These are phyloP conservation scores for Drosophila guanche DNA, from an alignment of 1,140 invertebrate species.

Conservation along the genomic window DNA sequence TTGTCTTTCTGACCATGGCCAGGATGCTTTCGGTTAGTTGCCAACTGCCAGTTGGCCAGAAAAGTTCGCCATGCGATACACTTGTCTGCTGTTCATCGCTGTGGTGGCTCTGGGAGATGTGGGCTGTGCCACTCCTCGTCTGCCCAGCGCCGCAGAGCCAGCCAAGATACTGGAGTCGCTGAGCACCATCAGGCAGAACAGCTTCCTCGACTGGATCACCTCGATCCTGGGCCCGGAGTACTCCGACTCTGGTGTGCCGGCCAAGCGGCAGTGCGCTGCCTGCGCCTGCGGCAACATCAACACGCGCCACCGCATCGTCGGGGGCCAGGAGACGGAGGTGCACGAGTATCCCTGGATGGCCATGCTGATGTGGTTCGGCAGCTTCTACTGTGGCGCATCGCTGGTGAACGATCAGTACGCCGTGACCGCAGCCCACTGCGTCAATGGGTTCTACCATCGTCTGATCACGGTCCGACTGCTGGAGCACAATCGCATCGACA, in stretches of 20 bases:
- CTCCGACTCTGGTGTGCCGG: slow-evolving; percentile 34
- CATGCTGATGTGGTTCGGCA: slow-evolving; percentile 86
- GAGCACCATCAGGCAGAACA: slow-evolving; percentile 59
- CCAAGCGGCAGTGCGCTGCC: slow-evolving; percentile 57
- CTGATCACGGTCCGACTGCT: slow-evolving; percentile 88
- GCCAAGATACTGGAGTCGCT: slow-evolving; percentile 61
- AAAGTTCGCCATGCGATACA: slow-evolving; percentile 54
- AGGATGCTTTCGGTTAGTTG: slow-evolving; percentile 61
- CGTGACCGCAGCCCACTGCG: slow-evolving; percentile 89
- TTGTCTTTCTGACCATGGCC: slow-evolving; percentile 21
- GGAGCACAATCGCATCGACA: slow-evolving; percentile 88
- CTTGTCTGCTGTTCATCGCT: slow-evolving; percentile 23
- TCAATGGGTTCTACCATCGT: slow-evolving; percentile 89
- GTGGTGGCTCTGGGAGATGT: slow-evolving; percentile 24
- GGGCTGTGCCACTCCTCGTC: slow-evolving; percentile 40
- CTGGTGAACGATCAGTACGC: slow-evolving; percentile 86
- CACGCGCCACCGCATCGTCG: slow-evolving; percentile 87
- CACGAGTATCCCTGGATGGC: slow-evolving; percentile 90
- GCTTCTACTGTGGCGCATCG: slow-evolving; percentile 88
- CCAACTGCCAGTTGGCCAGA: slow-evolving; percentile 64
- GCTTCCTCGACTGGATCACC: slow-evolving; percentile 69
- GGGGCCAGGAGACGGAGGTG: slow-evolving; percentile 86
- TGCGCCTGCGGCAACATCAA: slow-evolving; percentile 86
- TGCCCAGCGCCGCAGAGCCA: slow-evolving; percentile 51
- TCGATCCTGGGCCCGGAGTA: slow-evolving; percentile 64